Evolutionary conservation across 2,797 vertebrate genomes (phyloP), one percentile per base, ranked within the genome.

Genomic region (Phalloptychus januarius): DNA sequence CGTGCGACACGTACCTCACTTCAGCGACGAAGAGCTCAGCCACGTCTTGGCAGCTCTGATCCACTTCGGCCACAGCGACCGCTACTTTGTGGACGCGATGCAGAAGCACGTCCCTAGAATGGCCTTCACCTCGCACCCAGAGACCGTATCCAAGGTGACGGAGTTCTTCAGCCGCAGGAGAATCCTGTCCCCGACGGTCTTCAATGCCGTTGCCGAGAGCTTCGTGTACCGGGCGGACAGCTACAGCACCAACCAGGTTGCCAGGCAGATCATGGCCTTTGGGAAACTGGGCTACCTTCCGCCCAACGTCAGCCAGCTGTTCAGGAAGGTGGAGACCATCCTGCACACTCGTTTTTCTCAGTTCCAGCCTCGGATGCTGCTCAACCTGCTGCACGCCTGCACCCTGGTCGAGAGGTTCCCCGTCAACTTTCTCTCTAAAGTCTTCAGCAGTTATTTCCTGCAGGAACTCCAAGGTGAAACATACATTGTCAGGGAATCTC

Each of bases 361-460:
- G 44, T 99, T 99, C 76, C 95, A 97, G 71, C 97, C 98, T 31
- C 94, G 88, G 79, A 85, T 80, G 0, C 90, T 98, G 54, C 79
- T 99, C 87, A 95, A 92, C 71, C 80, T 99, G 71, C 96, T 99
- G 45, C 97, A 99, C 80, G 94, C 97, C 0, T 99, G 97, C 88
- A 96, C 85, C 2, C 95, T 99, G 67, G 89, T 98, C 73, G 94
- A 96, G 86, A 92, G 95, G 61, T 97, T 97, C 45, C 98, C 98
- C 0, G 92, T 98, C n/a, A 99, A 99, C 82, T 98, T 96, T 71
- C 91, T 98, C 76, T 94, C 96, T 70, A 98, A 96, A 91, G 91
- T 99, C 75, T 98, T 99, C 92, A 96, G 93, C 84, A 95, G 94
- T 2, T 96, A 94, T 91, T 99, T 99, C 91, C 95, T 98, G 48